Percentiles rank a stretch among this genome's conserved stretches.
These are phyloP conservation scores for Drosophila lacicola DNA, from an alignment of 2,888 invertebrate species.

Conservation along the genomic window DNA sequence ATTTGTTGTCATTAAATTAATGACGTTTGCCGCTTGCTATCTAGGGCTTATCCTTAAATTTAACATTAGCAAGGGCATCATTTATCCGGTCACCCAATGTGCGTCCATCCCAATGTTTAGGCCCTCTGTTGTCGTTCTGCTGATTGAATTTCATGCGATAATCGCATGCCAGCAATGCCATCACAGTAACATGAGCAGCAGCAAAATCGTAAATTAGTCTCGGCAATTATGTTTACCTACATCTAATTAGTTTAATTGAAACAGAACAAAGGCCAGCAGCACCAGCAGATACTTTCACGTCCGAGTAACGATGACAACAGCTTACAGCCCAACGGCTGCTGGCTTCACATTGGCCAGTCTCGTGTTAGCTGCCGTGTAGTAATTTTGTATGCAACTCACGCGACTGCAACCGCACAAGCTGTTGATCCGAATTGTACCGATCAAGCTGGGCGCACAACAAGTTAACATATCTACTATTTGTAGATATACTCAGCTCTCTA, in stretches of 20 bases:
- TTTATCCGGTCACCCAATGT: too few species aligned
- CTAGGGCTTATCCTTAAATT: slow-evolving; percentile 63
- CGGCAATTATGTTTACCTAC: slow-evolving; percentile 76
- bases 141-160: slow-evolving; percentile 42
- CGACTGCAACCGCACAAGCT: slow-evolving; percentile 17
- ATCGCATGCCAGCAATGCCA: slow-evolving; percentile 29
- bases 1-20: slow-evolving; percentile 73
- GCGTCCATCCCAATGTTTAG: background rate
- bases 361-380: background rate
- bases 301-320: slow-evolving; percentile 29
- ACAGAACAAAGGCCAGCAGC: slow-evolving; percentile 60
- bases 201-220: slow-evolving; percentile 70
- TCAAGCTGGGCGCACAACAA: slow-evolving; percentile 17
- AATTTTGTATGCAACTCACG: slow-evolving; percentile 46
- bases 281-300: slow-evolving; percentile 17
- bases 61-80: slow-evolving; percentile 37
- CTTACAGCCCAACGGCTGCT: slow-evolving; percentile 2
- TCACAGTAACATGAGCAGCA: slow-evolving; percentile 25
- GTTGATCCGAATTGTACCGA: slow-evolving; percentile 30
- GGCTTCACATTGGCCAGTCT: background rate
- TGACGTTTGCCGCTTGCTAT: slow-evolving; percentile 43
- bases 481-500: background rate
- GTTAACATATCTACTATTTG: slow-evolving; percentile 2
- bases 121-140: slow-evolving; percentile 5
- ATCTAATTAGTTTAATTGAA: slow-evolving; percentile 80